These are phyloP conservation scores for Caenorhabditis sp. DNA, from an alignment of 2,888 invertebrate species.

Conservation along the genomic window DNA sequence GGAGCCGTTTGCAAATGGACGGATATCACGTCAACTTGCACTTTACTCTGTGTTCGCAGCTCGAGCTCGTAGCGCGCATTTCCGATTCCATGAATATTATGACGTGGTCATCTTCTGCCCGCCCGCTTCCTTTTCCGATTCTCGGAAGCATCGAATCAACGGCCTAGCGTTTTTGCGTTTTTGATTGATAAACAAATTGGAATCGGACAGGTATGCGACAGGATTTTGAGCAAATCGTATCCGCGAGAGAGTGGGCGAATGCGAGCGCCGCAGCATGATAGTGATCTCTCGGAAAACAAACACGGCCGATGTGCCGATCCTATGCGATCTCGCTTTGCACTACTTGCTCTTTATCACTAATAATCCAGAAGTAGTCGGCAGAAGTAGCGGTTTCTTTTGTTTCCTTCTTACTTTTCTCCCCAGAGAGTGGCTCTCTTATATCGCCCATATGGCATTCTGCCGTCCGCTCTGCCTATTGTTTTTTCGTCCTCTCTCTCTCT, in stretches of 20 bases:
- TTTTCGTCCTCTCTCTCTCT: slow-evolving; percentile 26
- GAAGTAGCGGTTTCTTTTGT: neutral
- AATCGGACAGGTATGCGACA: slow-evolving; percentile 47
- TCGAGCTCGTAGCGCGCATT: neutral
- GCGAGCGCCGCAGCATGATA: slow-evolving; percentile 30
- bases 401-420: slow-evolving; percentile 21
- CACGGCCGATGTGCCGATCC: slow-evolving; percentile 18
- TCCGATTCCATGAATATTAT: neutral
- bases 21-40: no score
- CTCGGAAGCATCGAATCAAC: slow-evolving; percentile 26
- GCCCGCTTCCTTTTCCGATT: slow-evolving; percentile 1
- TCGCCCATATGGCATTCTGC: slow-evolving; percentile 45
- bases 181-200: slow-evolving; percentile 49
- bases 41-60: no score
- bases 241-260: slow-evolving; percentile 15
- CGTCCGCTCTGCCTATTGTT: slow-evolving; percentile 42
- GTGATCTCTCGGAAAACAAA: slow-evolving; percentile 50
- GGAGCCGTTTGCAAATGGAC: no score
- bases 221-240: slow-evolving; percentile 49
- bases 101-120: neutral
- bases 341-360: slow-evolving; percentile 19
- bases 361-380: slow-evolving; percentile 10
- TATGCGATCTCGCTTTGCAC: slow-evolving; percentile 14
- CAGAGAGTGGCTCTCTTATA: slow-evolving; percentile 21
- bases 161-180: slow-evolving; percentile 2